Evolutionary conservation across 2,113 vertebrate genomes (phyloP).

Genomic region (Clupea harengus): DNA sequence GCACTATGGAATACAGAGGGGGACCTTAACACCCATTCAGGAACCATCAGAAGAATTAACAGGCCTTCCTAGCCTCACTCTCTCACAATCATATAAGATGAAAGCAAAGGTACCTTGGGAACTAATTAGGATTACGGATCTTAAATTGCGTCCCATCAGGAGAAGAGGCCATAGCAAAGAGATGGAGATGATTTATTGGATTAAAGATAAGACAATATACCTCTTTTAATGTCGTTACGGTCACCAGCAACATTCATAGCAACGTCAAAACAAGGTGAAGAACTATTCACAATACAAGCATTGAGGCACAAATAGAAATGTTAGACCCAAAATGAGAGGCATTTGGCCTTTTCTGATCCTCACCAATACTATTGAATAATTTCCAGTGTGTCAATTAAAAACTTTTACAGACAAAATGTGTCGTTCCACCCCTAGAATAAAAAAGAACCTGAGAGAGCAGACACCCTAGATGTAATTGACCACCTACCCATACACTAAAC

Average conservation of each 20-base stretch:
- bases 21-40: not conserved
- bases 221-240: slow-evolving; percentile 52
- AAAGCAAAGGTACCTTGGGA: not conserved
- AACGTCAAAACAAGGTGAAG: slow-evolving; percentile 29
- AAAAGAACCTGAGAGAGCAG: not conserved
- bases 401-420: not conserved
- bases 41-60: no score
- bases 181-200: slow-evolving; percentile 54
- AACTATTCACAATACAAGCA: slow-evolving; percentile 27
- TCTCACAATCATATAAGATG: not conserved
- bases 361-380: not conserved
- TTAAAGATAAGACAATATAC: slow-evolving; percentile 64
- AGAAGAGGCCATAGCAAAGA: slow-evolving; percentile 52
- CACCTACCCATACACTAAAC: not conserved
- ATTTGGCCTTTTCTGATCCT: not conserved
- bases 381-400: not conserved
- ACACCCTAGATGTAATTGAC: not conserved
- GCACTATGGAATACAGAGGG: not conserved
- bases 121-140: slow-evolving; percentile 52
- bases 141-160: slow-evolving; percentile 48
- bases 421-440: not conserved
- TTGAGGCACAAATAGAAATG: slow-evolving; percentile 21
- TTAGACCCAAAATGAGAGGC: not conserved
- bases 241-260: slow-evolving; percentile 50
- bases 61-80: not conserved